Base-by-base conservation (phyloP, 2,797 vertebrate species). In the Champsocephalus esox region DNA sequence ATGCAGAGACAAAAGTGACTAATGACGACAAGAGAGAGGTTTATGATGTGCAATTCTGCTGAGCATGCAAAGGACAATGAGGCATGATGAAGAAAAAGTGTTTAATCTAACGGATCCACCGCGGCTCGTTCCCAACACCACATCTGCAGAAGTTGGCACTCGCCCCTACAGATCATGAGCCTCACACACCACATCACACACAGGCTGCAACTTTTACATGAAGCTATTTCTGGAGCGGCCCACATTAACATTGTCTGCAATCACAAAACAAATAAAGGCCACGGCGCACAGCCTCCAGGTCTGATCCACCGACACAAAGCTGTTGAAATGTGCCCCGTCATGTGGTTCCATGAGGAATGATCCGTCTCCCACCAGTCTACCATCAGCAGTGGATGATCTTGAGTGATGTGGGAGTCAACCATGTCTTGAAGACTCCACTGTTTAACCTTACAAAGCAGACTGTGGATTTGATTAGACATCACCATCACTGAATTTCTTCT, bases 131-230 rank as follows among this genome's bases (percentile, higher is more conserved):
- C 68, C 56, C 44, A 60, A 75, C 80, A 80, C 73, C 75, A 82
- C 85, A 88, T 91, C 83, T 87, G 88, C 83, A 86, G 64, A 83
- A 84, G 71, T 83, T 90, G 91, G 89, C 87, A 66, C 73, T 63
- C 19, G 4, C 67, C 65, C 21, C 59, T 69, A 56, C 79, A 77
- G 73, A 92, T 87, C 84, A 89, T 85, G 76, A 86, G 85, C 77
- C 65, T 79, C 67, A 79, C 72, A 82, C 82, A 87, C 76, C 83
- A 85, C 79, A 88, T 83, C 72, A 87, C 85, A 90, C 79, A 71
- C 75, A 69, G 75, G 59, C 78, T 84, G 73, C 70, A 87, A 85
- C 84, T 84, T 88, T 67, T 79, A 81, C 71, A 73, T 81, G 49
- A 79, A 81, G 71, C 82, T 85, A 91, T 87, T 87, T 89, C 66